A percentile compares a stretch with the other conserved stretches of the same genome.
phyloP scores from a whole-genome alignment of 2,888 invertebrate genomes.

The Ectropis crepuscularia region DNA sequence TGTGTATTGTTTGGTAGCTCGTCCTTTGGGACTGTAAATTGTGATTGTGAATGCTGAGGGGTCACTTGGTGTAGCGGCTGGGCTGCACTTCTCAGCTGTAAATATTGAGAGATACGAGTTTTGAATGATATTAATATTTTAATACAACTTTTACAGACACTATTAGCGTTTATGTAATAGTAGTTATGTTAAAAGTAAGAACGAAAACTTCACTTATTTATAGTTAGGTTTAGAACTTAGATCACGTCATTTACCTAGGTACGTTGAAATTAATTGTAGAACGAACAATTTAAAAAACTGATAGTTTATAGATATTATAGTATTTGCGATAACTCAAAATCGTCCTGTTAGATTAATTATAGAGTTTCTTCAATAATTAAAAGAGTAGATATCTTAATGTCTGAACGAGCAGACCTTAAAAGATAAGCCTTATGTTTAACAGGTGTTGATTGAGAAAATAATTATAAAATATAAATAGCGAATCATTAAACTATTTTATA shows the following conservation, averaged over 20 bases:
- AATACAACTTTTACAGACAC: constrained; percentile 74
- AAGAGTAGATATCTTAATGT: constrained; percentile 12
- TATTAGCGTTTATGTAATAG: constrained; percentile 66
- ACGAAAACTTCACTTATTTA: constrained; percentile 54
- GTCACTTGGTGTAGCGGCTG: constrained; percentile 41
- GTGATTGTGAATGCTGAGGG: constrained; percentile 53
- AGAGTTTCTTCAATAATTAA: constrained; percentile 24
- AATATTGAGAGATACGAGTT: constrained; percentile 71
- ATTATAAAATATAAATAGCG: constrained; percentile 19
- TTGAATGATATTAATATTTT: constrained; percentile 81
- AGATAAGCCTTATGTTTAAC: constrained; percentile 24
- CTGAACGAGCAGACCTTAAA: constrained; percentile 5
- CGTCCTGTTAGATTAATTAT: constrained; percentile 53
- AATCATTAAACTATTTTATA: constrained; percentile 31
- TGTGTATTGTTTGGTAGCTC: constrained; percentile 52
- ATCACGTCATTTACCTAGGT: constrained; percentile 59
- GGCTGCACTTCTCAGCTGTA: constrained; percentile 48
- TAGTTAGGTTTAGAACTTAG: constrained; percentile 48
- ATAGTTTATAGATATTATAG: constrained; percentile 50
- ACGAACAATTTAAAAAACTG: constrained; percentile 35
- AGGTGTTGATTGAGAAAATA: constrained; percentile 23
- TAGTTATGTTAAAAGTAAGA: constrained; percentile 61
- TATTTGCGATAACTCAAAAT: constrained; percentile 51
- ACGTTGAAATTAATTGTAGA: constrained; percentile 58
- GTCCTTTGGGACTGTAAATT: constrained; percentile 71